Evolutionary conservation across 2,888 invertebrate species (phyloP), one percentile per base, ranked within the genome.

Genomic region (Apamea anceps): DNA sequence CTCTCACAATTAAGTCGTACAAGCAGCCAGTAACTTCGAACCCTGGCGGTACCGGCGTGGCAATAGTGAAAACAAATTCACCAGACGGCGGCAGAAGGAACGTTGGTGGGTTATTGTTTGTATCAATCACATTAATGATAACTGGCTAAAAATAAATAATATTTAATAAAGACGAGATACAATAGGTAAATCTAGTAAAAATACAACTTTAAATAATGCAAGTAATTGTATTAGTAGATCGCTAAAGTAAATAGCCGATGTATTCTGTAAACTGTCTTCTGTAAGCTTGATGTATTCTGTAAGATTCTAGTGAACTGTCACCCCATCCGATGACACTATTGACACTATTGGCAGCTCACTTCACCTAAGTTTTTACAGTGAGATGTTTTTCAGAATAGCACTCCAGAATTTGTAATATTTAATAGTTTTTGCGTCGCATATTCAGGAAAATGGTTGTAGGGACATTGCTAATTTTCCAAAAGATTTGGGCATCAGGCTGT

Each of bases 21-120:
- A 95, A 91, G 73, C 96, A 95, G 21, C 94, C 92, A 1, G 97
- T 96, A 48, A 97, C 90, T 28, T 93, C 88, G 79, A 92, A 95
- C 1, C 95, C 95, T 18, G 96, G 96, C 65, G 97, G 95, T 72
- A 97, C 82, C 5, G 97, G 97, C 62, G 97, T 95, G 6, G 96
- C 93, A n/a, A 97, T 90, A 8, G 89, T 93, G 83, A 95, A 97
- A 45, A 91, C 92, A 82, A 95, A 96, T 37, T 85, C 88, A 42
- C 90, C 77, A 28, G 89, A 68, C 28, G 95, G 92, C 8, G 85
- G 81, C 42, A 63, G 28, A 25, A 75, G 65, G 85, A 97, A 97
- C 74, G 73, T 85, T 5, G 97, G 97, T 1, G 88, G 85, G 84
- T 97, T 94, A 82, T 97, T 97, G 87, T 97, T 97, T 25, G 97